Percentiles rank a stretch among this genome's conserved stretches.
These are phyloP conservation scores for Muntiacus reevesi DNA, from an alignment of 2,113 vertebrate species.

Conservation along the genomic window DNA sequence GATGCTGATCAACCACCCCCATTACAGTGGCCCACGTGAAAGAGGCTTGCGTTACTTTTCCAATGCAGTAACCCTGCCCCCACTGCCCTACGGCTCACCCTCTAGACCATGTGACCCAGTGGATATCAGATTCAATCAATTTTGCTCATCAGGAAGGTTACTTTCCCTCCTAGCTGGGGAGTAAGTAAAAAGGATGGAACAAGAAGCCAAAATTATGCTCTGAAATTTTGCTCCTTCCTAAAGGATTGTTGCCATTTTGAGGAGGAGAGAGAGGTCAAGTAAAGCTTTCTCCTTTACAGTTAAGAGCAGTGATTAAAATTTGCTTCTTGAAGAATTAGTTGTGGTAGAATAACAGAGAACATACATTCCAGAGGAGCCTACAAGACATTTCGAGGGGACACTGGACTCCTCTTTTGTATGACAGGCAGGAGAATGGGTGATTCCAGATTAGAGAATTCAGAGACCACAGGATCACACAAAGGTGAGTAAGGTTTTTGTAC, in stretches of 20 bases:
- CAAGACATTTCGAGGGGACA: neutral
- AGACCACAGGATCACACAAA: neutral
- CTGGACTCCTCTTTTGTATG: neutral
- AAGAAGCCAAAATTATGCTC: neutral
- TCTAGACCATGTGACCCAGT: neutral
- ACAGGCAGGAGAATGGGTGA: neutral
- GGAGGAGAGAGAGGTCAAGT: neutral
- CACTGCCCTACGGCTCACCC: accelerated
- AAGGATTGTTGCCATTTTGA: neutral
- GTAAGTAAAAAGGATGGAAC: neutral
- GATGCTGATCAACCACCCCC: neutral
- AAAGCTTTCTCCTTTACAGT: neutral
- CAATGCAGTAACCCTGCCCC: neutral
- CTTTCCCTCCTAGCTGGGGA: neutral
- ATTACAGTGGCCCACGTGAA: neutral
- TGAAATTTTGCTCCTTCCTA: neutral
- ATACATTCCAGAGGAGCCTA: neutral
- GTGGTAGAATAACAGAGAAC: neutral
- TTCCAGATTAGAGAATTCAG: neutral
- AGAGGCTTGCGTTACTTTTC: neutral
- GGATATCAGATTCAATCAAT: neutral
- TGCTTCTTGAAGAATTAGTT: neutral
- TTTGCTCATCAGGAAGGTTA: neutral
- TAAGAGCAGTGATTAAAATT: neutral
- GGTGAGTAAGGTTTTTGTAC: neutral